phyloP scores from a whole-genome alignment of 2,797 vertebrate genomes.

The Xenops minutus region DNA sequence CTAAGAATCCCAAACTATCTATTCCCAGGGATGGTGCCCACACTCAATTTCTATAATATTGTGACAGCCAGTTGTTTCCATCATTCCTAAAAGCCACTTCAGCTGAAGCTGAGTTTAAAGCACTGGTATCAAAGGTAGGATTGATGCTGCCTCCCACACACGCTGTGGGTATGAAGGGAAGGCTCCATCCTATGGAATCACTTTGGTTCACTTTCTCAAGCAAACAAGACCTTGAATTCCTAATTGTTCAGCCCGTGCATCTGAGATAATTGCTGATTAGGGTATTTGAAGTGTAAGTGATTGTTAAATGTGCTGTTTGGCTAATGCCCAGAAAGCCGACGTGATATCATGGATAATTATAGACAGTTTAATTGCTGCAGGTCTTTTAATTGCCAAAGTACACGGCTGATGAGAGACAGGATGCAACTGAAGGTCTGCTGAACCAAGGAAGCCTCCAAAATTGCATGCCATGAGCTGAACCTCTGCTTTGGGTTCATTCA shows the following conservation, averaged over 20 bases:
- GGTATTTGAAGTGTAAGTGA: constrained; percentile 20
- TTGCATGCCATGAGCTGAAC: background rate
- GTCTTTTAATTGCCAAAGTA: constrained; percentile 19
- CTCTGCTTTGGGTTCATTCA: background rate
- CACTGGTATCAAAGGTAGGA: background rate
- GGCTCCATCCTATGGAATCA: background rate
- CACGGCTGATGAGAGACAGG: background rate
- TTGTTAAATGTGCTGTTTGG: constrained; percentile 13
- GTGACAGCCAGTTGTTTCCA: constrained; percentile 9
- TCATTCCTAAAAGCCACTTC: background rate
- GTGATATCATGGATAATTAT: background rate
- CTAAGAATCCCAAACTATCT: constrained; percentile 39
- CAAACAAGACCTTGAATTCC: background rate
- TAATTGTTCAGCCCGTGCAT: background rate
- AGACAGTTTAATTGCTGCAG: constrained; percentile 18
- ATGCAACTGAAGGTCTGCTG: background rate
- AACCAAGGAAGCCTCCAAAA: background rate
- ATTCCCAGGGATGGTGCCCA: constrained; percentile 39
- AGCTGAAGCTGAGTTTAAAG: background rate
- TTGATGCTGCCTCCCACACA: background rate
- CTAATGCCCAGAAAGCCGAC: constrained; percentile 8
- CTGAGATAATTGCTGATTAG: background rate
- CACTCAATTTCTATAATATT: background rate
- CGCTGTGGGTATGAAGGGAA: background rate
- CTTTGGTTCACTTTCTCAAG: background rate